These are phyloP conservation scores for Ophion obscuratus DNA, from an alignment of 2,888 invertebrate genomes.

Conservation along the genomic window DNA sequence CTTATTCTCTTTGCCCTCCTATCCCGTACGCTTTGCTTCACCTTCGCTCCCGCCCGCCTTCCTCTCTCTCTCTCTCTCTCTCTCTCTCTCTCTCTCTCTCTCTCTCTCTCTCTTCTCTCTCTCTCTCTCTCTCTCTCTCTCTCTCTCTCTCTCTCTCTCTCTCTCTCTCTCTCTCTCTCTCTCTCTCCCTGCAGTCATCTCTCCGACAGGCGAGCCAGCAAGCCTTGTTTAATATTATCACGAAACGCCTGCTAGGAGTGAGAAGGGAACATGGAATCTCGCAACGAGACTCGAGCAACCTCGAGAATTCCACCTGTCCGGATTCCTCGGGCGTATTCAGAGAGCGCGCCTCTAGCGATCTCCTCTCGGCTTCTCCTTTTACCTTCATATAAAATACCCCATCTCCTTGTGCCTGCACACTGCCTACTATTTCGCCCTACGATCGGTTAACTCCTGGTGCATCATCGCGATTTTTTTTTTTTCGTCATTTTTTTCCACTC, in stretches of 20 bases:
- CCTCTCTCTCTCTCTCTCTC: background rate
- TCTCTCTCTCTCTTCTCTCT: background rate
- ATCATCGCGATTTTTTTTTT: conserved; percentile 43
- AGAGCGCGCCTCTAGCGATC: conserved; percentile 19
- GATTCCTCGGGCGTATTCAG: conserved; percentile 60
- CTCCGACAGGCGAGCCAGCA: conserved; percentile 49
- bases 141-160: background rate
- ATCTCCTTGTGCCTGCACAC: background rate
- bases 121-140: conserved; percentile 4
- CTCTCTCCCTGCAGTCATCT: conserved; percentile 6
- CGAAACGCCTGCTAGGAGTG: conserved; percentile 21
- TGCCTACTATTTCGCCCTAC: background rate
- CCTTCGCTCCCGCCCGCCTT: background rate
- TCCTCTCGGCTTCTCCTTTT: conserved; percentile 5
- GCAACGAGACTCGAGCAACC: conserved; percentile 44
- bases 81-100: background rate
- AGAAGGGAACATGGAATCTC: conserved; percentile 30
- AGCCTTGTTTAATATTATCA: conserved; percentile 61
- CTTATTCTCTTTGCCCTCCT: background rate
- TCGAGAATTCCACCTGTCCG: conserved; percentile 65
- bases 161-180: background rate
- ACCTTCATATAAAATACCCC: conserved; percentile 8
- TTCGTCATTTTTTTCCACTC: background rate
- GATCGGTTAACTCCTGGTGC: conserved; percentile 3
- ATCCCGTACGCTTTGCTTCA: background rate